Percentiles rank a stretch among this genome's conserved stretches.
These are phyloP conservation scores for Petaurus breviceps DNA, from an alignment of 2,113 vertebrate genomes.

Conservation along the genomic window DNA sequence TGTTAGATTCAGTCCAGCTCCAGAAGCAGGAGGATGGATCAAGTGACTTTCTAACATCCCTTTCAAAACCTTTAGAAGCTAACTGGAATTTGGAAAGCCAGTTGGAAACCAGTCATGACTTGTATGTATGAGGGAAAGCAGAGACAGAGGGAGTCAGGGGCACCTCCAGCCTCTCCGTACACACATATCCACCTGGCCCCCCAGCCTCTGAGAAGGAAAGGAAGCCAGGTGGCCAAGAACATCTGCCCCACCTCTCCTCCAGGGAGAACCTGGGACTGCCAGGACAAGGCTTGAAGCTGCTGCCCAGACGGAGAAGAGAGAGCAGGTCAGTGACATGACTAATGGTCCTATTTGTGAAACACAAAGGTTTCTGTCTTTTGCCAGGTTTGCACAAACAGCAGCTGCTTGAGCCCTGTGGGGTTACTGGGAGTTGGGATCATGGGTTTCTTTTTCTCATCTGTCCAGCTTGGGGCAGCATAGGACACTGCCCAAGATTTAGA, in stretches of 20 bases:
- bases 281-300: background rate
- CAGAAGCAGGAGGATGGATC: background rate
- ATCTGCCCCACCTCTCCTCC: background rate
- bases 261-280: background rate
- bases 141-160: background rate
- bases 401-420: background rate
- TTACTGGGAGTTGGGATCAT: background rate
- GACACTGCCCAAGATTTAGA: background rate
- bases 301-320: background rate
- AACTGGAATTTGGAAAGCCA: background rate
- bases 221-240: background rate
- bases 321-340: background rate
- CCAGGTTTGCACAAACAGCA: slow-evolving; percentile 1
- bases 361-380: background rate
- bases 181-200: background rate
- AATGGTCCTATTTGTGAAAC: background rate
- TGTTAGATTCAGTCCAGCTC: background rate
- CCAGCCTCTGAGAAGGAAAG: background rate
- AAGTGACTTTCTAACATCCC: background rate
- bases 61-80: background rate
- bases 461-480: background rate
- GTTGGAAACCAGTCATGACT: background rate
- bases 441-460: background rate
- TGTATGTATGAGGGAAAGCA: background rate
- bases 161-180: background rate